A percentile compares a stretch with the other conserved stretches of the same genome.
Evolutionary conservation across 2,888 invertebrate species (phyloP).

Genomic region (Hymenopus coronatus): DNA sequence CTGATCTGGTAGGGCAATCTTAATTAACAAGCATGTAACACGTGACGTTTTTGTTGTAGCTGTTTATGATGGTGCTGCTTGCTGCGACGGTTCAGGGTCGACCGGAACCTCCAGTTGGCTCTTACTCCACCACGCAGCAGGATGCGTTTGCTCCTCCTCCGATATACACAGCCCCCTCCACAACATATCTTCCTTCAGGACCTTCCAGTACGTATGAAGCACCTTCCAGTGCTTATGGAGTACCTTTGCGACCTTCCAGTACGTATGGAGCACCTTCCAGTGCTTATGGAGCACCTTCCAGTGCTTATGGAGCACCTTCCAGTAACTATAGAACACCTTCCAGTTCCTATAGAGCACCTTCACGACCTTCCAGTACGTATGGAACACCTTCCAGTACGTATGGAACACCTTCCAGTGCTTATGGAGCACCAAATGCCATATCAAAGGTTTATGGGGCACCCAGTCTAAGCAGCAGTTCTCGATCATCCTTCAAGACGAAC

Average conservation of each 20-base stretch:
- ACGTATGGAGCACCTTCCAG: slow-evolving; percentile 47
- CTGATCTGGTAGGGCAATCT: no score
- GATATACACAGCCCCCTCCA: slow-evolving; percentile 47
- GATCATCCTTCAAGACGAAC: background rate
- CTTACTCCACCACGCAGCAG: slow-evolving; percentile 38
- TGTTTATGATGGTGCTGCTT: background rate
- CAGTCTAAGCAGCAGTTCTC: background rate
- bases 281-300: slow-evolving; percentile 48
- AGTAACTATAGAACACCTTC: slow-evolving; percentile 50
- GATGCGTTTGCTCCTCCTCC: slow-evolving; percentile 34
- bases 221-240: slow-evolving; percentile 45
- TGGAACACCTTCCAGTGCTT: slow-evolving; percentile 50
- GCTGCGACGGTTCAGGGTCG: slow-evolving; percentile 37
- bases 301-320: slow-evolving; percentile 48
- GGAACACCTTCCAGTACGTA: slow-evolving; percentile 45
- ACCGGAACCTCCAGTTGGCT: slow-evolving; percentile 40
- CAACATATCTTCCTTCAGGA: slow-evolving; percentile 41
- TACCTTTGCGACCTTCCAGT: slow-evolving; percentile 25
- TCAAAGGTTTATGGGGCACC: slow-evolving; percentile 46
- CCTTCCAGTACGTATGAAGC: slow-evolving; percentile 37
- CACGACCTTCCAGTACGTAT: slow-evolving; percentile 20
- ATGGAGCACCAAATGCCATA: slow-evolving; percentile 47
- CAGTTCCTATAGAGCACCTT: slow-evolving; percentile 49
- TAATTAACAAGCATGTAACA: no score
- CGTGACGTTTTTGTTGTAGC: slow-evolving; percentile 7